A percentile compares a stretch with the other conserved stretches of the same genome.
Conservation (phyloP, 2,113 vertebrate species). For the Hystrix cristata region DNA sequence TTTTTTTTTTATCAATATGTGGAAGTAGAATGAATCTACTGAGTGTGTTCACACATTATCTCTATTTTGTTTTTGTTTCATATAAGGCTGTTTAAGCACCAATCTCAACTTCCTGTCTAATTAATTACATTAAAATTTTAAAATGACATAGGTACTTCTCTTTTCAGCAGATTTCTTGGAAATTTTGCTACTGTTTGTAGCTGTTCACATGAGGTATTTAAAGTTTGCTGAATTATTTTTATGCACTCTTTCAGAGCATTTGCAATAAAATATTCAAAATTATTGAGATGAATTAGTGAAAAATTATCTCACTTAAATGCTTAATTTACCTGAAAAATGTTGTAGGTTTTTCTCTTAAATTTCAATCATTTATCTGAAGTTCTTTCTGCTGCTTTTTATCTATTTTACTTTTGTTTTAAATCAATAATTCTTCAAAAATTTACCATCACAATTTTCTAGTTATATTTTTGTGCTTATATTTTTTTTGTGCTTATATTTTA, state of each 20-base stretch:
- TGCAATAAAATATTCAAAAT: neutral
- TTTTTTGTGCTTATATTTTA: neutral
- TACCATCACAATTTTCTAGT: neutral
- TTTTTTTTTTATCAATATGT: neutral
- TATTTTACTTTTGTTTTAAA: neutral
- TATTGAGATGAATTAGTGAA: neutral
- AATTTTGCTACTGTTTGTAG: neutral
- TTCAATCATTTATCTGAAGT: neutral
- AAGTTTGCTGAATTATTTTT: neutral
- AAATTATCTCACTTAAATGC: neutral
- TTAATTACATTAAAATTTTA: neutral
- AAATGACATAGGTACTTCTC: neutral
- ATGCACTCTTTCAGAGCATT: neutral
- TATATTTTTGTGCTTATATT: neutral
- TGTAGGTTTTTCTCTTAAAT: neutral
- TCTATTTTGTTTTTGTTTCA: neutral
- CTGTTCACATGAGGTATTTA: neutral
- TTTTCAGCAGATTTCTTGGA: neutral
- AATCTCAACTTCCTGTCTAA: neutral
- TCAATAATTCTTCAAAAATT: neutral
- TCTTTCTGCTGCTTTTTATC: neutral
- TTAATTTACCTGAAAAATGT: conserved; percentile 40
- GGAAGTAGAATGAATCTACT: neutral
- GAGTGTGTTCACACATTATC: neutral
- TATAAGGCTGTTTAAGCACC: neutral